Percentiles rank a stretch among this genome's conserved stretches.
Evolutionary conservation across 2,113 vertebrate species (phyloP).

Genomic region (Taxidea taxus): DNA sequence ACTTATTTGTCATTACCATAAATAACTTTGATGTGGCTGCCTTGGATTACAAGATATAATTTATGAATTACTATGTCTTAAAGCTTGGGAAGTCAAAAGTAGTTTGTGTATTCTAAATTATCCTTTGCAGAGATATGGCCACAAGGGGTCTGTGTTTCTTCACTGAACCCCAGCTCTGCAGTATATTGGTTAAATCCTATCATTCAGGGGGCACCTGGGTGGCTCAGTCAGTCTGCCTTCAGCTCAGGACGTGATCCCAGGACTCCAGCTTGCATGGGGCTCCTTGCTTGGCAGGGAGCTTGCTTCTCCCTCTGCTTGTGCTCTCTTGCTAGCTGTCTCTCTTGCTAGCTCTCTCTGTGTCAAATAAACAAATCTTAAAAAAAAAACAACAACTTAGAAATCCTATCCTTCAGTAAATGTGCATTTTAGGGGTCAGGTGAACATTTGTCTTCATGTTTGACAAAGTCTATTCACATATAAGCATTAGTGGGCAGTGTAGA

Average conservation of each 20-base stretch:
- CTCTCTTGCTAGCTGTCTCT: too few relatives aligned
- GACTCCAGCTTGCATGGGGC: too few relatives aligned
- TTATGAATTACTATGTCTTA: not conserved
- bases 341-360: too few relatives aligned
- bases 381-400: not conserved
- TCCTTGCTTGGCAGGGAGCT: too few relatives aligned
- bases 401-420: not conserved
- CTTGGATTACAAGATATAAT: not conserved
- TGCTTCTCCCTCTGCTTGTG: too few relatives aligned
- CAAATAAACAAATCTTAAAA: too few relatives aligned
- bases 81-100: not conserved
- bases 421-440: not conserved
- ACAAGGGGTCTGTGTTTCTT: not conserved
- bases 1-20: not conserved
- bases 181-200: not conserved
- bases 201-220: too few relatives aligned
- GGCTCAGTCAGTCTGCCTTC: too few relatives aligned
- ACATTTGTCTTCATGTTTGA: not conserved
- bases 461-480: not conserved
- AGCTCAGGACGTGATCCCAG: too few relatives aligned
- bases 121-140: not conserved
- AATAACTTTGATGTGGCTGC: not conserved
- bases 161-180: not conserved
- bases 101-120: not conserved
- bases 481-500: not conserved